Evolutionary conservation across 2,888 invertebrate genomes (phyloP).

Genomic region (Hoplodrina blanda): DNA sequence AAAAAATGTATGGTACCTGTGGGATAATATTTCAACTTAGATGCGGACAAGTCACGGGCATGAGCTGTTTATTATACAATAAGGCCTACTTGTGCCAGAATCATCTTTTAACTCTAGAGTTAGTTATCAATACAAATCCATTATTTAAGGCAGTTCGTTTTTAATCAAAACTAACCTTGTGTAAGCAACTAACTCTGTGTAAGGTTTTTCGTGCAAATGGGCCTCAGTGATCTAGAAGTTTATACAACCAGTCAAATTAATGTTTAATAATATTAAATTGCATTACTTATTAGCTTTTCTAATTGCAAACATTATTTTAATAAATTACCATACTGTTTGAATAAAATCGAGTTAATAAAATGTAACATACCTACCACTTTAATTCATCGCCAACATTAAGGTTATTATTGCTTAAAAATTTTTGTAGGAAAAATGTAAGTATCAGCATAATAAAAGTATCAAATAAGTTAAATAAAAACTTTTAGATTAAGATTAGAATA

Average conservation of each 20-base stretch:
- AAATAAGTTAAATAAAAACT: no score
- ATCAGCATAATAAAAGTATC: neutral
- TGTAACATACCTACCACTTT: neutral
- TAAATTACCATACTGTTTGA: constrained; percentile 19
- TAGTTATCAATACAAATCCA: neutral
- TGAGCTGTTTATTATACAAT: no score
- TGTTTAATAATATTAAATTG: neutral
- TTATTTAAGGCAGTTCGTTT: neutral
- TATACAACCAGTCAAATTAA: constrained; percentile 10
- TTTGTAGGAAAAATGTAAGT: neutral
- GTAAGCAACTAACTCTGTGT: neutral
- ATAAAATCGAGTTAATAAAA: neutral
- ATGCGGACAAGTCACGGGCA: no score
- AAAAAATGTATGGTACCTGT: no score
- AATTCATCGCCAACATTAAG: neutral
- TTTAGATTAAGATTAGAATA: no score
- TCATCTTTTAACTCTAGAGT: neutral
- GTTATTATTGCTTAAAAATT: neutral
- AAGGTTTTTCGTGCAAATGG: neutral
- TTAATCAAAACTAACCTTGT: no score
- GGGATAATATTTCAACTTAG: no score
- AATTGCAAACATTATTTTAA: constrained; percentile 1
- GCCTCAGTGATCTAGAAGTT: neutral
- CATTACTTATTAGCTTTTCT: constrained; percentile 13
- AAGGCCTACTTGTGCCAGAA: no score